A percentile compares a stretch with the other conserved stretches of the same genome.
These are phyloP conservation scores for Panonychus citri DNA, from an alignment of 1,140 invertebrate species.

Conservation along the genomic window DNA sequence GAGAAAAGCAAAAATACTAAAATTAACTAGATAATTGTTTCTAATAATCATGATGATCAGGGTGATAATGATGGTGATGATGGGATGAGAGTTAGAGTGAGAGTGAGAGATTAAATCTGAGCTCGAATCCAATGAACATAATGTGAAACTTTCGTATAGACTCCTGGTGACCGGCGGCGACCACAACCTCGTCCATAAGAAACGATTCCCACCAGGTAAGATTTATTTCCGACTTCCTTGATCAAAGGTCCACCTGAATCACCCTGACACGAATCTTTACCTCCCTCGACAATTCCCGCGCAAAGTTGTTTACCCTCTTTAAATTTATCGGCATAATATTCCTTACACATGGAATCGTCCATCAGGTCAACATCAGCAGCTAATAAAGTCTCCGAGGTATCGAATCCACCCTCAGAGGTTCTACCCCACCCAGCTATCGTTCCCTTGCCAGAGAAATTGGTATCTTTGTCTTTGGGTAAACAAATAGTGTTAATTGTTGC, in stretches of 20 bases:
- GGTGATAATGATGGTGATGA: too few relatives aligned
- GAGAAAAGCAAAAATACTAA: too few relatives aligned
- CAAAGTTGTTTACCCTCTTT: conserved; percentile 36
- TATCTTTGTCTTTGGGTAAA: conserved; percentile 16
- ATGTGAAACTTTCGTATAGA: conserved; percentile 44
- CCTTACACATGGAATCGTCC: neutral
- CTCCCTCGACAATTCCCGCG: conserved; percentile 41
- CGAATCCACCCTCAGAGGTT: conserved; percentile 14
- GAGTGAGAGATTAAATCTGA: neutral
- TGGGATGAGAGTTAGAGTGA: too few relatives aligned
- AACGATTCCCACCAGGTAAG: conserved; percentile 55
- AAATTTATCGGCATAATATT: conserved; percentile 6
- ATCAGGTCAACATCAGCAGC: conserved; percentile 74
- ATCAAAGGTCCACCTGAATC: conserved; percentile 10
- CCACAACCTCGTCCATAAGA: conserved; percentile 23
- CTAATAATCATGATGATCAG: too few relatives aligned
- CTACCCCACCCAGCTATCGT: conserved; percentile 16
- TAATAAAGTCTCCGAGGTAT: conserved; percentile 29
- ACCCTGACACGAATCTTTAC: conserved; percentile 48
- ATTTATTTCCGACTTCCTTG: conserved; percentile 26
- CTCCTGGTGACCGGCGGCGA: conserved; percentile 37
- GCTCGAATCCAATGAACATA: conserved; percentile 20
- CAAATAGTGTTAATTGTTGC: neutral
- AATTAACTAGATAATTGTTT: too few relatives aligned
- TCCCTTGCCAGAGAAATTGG: conserved; percentile 43